phyloP scores from a whole-genome alignment of 2,797 vertebrate genomes.

The Psittacula echo region DNA sequence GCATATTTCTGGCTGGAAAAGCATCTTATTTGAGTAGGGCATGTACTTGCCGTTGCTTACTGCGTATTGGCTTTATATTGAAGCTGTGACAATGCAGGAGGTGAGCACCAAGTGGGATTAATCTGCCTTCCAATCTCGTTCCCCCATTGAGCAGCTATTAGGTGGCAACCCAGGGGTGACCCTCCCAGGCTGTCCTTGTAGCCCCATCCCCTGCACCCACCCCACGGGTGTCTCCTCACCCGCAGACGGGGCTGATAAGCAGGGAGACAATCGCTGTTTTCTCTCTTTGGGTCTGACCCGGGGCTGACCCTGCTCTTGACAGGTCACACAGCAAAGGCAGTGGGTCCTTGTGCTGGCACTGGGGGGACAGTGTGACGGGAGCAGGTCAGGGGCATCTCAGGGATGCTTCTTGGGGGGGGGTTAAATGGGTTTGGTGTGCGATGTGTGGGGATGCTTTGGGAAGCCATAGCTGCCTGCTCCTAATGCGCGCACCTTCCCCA shows the following conservation, averaged over 20 bases:
- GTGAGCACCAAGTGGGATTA: not conserved
- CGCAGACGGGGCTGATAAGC: conserved; percentile 40
- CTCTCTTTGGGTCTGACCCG: conserved; percentile 65
- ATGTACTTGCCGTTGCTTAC: fast-evolving
- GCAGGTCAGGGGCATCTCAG: fast-evolving
- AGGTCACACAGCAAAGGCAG: not conserved
- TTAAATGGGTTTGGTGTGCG: no score
- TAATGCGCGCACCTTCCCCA: not conserved
- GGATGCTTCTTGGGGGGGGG: fast-evolving
- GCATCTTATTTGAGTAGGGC: not conserved
- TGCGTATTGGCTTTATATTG: fast-evolving
- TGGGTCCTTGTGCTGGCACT: fast-evolving
- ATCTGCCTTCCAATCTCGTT: not conserved
- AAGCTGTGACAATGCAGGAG: fast-evolving
- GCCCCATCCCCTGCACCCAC: not conserved
- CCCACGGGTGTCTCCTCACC: not conserved
- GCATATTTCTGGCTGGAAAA: not conserved
- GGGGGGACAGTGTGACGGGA: not conserved
- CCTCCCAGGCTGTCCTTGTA: not conserved
- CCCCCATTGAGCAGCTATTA: not conserved
- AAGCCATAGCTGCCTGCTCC: not conserved
- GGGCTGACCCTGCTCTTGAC: conserved; percentile 56
- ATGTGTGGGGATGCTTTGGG: fast-evolving
- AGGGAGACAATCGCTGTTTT: conserved; percentile 38
- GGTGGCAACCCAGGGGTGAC: conserved; percentile 34